Base-by-base conservation (phyloP, 2,797 vertebrate species). In the Enteromius unitaeniatus region DNA sequence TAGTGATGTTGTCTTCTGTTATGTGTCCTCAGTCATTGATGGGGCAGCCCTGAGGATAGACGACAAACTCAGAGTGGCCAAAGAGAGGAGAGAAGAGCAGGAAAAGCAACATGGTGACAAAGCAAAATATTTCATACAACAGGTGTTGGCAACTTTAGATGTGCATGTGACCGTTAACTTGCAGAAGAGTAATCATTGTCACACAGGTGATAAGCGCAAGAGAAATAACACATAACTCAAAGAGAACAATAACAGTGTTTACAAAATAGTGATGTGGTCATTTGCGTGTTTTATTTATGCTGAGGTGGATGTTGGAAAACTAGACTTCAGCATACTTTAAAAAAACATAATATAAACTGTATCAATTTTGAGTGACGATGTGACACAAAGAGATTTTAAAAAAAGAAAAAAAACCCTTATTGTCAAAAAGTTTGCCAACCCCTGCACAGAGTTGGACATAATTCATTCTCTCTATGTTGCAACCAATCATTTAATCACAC, bases 41-140 rank as follows among this genome's bases (percentile, higher is more conserved):
- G 97, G 96, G 23, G 97, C 96, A 19, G 79, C 94, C 23, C 93
- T 99, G 86, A 97, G 93, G 94, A 96, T 96, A 90, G 97, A 98
- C 89, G 94, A 98, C 87, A 96, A 96, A 83, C 96, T 98, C 86
- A 93, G 96, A 88, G 95, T 99, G 88, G 98, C 96, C 51, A 97
- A 96, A 88, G 97, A 99, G 26, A 96, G 98, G 6, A 92, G 98
- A 88, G 97, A 99, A 89, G 96, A 99, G 81, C 95, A 92, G 69
- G 96, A 97, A 3, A 96, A 92, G 90, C 95, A 97, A 79, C 94
- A 98, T 70, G 97, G 97, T 98, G 94, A 91, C 90, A 53, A 45
- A 31, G 23, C 28, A n/a, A 75, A 75, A 53, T n/a, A 65, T 6
- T 51, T 23, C 51, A 80, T 17, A 67, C 15, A 64, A 34, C 28